phyloP scores from a whole-genome alignment of 1,140 invertebrate genomes.

The Zophobas atratus region DNA sequence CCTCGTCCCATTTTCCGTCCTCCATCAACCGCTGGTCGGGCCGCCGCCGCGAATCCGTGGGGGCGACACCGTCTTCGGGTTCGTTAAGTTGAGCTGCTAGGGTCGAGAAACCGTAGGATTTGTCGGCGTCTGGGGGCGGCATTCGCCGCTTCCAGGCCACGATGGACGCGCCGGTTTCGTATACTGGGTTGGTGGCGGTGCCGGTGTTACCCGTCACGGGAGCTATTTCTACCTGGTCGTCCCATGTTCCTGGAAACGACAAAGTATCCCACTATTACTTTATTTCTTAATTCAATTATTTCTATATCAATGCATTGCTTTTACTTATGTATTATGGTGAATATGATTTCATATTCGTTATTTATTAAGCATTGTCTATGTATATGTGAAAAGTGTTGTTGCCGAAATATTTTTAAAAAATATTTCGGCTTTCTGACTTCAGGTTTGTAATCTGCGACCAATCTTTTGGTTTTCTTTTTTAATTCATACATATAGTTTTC shows the following conservation, averaged over 20 bases:
- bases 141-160: constrained; percentile 89
- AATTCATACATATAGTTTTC: too few species aligned
- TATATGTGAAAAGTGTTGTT: too few species aligned
- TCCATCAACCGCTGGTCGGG: constrained; percentile 86
- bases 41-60: constrained; percentile 93
- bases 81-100: constrained; percentile 98
- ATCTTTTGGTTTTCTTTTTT: too few species aligned
- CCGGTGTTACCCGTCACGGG: constrained; percentile 85
- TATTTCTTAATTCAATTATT: too few species aligned
- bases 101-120: constrained; percentile 95
- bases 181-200: constrained; percentile 85
- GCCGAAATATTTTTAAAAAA: too few species aligned
- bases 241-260: constrained; percentile 88
- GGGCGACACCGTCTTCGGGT: constrained; percentile 91
- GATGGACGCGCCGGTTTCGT: constrained; percentile 91
- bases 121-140: constrained; percentile 78
- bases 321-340: too few species aligned
- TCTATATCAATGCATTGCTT: too few species aligned
- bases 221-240: constrained; percentile 94
- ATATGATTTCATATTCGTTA: too few species aligned
- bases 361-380: too few species aligned
- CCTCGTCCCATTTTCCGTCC: constrained; percentile 95
- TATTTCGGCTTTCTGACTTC: too few species aligned
- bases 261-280: too few species aligned
- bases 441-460: too few species aligned